Base-by-base conservation (phyloP, 2,888 invertebrate genomes). In the Chrysomela aeneicollis region DNA sequence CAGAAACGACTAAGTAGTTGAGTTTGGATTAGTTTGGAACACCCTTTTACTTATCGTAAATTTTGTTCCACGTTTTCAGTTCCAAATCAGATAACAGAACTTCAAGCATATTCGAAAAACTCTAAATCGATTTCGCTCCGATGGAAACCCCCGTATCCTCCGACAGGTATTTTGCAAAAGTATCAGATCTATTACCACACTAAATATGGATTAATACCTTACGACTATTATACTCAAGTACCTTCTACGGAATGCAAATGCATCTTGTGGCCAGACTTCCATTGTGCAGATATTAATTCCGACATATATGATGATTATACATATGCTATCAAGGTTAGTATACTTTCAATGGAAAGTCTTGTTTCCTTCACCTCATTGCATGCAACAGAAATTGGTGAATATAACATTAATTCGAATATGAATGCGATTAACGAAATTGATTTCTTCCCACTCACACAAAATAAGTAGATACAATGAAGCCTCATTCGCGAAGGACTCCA, bases 81-180 rank as follows among this genome's bases (percentile, higher is more conserved):
- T 59, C 72, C 73, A n/a, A 61, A 59, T 51, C 1, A 26, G 6
- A 50, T 71, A 26, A 32, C 17, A 1, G 32, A 59, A 12, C 21
- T 70, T 8, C 58, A 69, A 17, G 52, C 75, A 19, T 58, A 54
- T 63, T 72, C 76, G 18, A 71, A 66, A 30, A 71, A 69, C 32
- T 26, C 52, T n/a, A 59, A 22, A 26, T 72, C 61, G 3, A 65
- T 78, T 32, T 73, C 72, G 1, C 9, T 78, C 22, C 68, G 76
- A 37, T 77, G 77, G 73, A 53, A 54, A 54, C 69, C 74, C 49
- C 78, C 78, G 3, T 69, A 72, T 71, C 78, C 78, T 1, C 77
- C 77, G 12, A 74, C 73, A 61, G 79, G 78, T 30, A 66, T 63
- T 49, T 59, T 77, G 18, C 42, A 64, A 15, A 1, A 62, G 12